Evolutionary conservation across 1,140 invertebrate species (phyloP), one percentile per base, ranked within the genome.

Genomic region (Macrobrachium rosenbergii): DNA sequence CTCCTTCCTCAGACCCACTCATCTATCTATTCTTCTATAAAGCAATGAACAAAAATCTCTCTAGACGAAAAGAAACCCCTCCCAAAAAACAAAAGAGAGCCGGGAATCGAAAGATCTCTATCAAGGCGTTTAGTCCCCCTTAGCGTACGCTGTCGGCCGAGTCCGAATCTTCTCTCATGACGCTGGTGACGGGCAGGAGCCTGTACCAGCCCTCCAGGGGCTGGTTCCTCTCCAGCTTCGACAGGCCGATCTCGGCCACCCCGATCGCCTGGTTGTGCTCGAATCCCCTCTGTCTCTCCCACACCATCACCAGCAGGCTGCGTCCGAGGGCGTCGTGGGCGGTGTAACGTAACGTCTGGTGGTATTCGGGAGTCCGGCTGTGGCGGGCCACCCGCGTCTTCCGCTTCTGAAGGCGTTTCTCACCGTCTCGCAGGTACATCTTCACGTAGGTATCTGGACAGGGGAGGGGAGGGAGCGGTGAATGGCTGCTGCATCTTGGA

Each of bases 381-480:
- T 96, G 95, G 43, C 95, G 94, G 6, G 96, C 93, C 1, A 97
- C 95, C 60, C 96, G 93, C 0, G 97, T 98, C 92, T 98, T 99
- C 88, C 96, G 95, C 91, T 98, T 98, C 90, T 97, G 96, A 79
- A 98, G 92, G 94, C 96, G 95, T 89, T 96, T 95, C 76, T 96
- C 95, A 52, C 96, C 96, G 90, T 97, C 96, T 58, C 96, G 94
- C 52, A 99, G 93, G 91, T 98, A 98, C 75, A 96, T 98, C 92
- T 98, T 98, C 76, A 98, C 97, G 92, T 98, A 99, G 6, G 97
- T 98, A 91, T 98, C 97, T 93, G 94, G 92, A 87, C 76, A 87
- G 60, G n/a, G 85, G 73, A n/a, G 82, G 52, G 67, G 69, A 75
- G 83, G 82, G n/a, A 82, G 78, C 91, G 7, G 8, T 69, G 64